A percentile compares a stretch with the other conserved stretches of the same genome.
Evolutionary conservation across 2,797 vertebrate genomes (phyloP).

Genomic region (Girardinus metallicus): DNA sequence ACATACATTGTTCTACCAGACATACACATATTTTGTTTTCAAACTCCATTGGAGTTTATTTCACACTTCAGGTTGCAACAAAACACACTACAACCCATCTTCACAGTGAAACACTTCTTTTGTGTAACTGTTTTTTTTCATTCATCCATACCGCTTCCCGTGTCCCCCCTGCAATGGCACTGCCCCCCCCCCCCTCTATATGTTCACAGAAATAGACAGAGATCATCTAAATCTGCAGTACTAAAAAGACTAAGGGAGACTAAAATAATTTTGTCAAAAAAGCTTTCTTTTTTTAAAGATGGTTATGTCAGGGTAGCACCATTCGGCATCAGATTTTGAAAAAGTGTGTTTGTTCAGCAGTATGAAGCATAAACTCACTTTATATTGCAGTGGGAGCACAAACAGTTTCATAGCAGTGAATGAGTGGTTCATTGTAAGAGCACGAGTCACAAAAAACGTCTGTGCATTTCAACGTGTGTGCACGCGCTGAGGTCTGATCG

Average conservation of each 20-base stretch:
- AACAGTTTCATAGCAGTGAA: conserved; percentile 18
- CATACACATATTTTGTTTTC: too few relatives aligned
- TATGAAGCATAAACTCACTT: conserved; percentile 4
- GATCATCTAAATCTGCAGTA: background rate
- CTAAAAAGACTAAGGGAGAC: too few relatives aligned
- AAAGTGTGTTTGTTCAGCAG: conserved; percentile 1
- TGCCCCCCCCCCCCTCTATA: too few relatives aligned
- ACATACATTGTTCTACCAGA: too few relatives aligned
- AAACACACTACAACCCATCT: too few relatives aligned
- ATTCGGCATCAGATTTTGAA: conserved; percentile 8
- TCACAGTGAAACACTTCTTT: too few relatives aligned
- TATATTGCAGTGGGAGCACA: conserved; percentile 11
- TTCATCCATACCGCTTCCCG: too few relatives aligned
- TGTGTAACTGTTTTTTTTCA: too few relatives aligned
- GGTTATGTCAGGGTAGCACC: background rate
- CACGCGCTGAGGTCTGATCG: conserved; percentile 74
- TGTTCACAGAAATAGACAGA: background rate
- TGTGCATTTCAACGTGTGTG: conserved; percentile 6
- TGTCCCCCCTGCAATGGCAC: too few relatives aligned
- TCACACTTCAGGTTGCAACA: too few relatives aligned
- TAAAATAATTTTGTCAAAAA: background rate
- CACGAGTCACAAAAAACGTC: conserved; percentile 29
- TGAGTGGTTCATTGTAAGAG: conserved; percentile 39
- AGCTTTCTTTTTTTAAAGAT: background rate
- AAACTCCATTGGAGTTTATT: too few relatives aligned